Evolutionary conservation across 2,113 vertebrate species (phyloP).

Genomic region (Gymnorhina tibicen): DNA sequence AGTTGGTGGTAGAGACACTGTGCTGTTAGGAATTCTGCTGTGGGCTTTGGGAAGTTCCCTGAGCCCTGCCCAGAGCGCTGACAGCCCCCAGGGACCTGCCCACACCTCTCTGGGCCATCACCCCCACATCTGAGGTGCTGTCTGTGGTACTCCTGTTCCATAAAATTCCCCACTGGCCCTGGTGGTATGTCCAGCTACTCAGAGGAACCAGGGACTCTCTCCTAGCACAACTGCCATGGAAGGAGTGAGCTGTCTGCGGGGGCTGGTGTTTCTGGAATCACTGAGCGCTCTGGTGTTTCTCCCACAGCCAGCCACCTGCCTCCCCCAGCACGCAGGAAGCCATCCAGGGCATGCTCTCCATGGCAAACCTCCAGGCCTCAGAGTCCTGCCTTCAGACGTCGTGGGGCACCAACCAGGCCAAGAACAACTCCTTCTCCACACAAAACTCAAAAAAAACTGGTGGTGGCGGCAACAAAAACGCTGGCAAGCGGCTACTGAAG

Average conservation of each 20-base stretch:
- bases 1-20: background rate
- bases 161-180: background rate
- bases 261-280: background rate
- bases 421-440: conserved; percentile 79
- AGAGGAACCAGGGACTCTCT: background rate
- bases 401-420: conserved; percentile 86
- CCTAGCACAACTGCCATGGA: background rate
- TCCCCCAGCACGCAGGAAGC: conserved; percentile 99
- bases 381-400: conserved; percentile 88
- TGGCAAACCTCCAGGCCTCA: conserved; percentile 97
- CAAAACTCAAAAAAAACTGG: conserved; percentile 79
- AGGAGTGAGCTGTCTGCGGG: background rate
- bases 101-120: background rate
- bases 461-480: conserved; percentile 73
- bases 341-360: conserved; percentile 99
- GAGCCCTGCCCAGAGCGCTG: background rate
- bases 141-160: background rate
- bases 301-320: conserved; percentile 92
- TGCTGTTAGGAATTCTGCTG: background rate
- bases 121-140: background rate
- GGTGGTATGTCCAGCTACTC: background rate
- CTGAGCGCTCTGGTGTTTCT: background rate
- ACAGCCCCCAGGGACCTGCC: background rate
- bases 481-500: conserved; percentile 84
- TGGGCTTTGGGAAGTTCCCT: background rate